These are phyloP conservation scores for Myotis vivesi DNA, from an alignment of 2,797 vertebrate species.

Conservation along the genomic window DNA sequence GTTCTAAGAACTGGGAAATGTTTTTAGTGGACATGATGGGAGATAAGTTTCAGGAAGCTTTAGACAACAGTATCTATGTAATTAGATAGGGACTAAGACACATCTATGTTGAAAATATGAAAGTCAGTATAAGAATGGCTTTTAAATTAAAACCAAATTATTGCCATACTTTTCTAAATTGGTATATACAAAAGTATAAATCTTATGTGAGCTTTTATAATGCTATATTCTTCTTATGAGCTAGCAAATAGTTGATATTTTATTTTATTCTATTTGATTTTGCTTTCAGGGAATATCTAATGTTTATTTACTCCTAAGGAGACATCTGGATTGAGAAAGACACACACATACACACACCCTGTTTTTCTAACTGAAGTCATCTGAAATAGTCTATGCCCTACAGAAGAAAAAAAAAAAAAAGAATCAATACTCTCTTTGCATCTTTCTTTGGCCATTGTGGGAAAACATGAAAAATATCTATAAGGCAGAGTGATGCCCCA, in stretches of 20 bases:
- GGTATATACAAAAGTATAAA: slow-evolving; percentile 14
- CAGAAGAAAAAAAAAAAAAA: slow-evolving; percentile 48
- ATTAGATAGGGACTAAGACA: neutral
- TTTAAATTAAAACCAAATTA: slow-evolving; percentile 43
- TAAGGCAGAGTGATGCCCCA: slow-evolving; percentile 10
- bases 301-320: slow-evolving; percentile 14
- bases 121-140: neutral
- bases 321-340: neutral
- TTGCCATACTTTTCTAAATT: neutral
- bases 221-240: neutral
- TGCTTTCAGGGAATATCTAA: slow-evolving; percentile 28
- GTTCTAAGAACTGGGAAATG: neutral
- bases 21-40: neutral
- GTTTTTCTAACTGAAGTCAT: slow-evolving; percentile 36
- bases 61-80: neutral
- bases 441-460: slow-evolving; percentile 40
- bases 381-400: slow-evolving; percentile 7
- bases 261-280: slow-evolving; percentile 40
- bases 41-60: neutral
- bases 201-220: neutral
- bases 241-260: neutral
- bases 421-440: slow-evolving; percentile 52
- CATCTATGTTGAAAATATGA: neutral
- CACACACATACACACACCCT: neutral
- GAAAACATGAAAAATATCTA: slow-evolving; percentile 50